Evolutionary conservation across 2,113 vertebrate species (phyloP).

Genomic region (Cyprinodon variegatus): DNA sequence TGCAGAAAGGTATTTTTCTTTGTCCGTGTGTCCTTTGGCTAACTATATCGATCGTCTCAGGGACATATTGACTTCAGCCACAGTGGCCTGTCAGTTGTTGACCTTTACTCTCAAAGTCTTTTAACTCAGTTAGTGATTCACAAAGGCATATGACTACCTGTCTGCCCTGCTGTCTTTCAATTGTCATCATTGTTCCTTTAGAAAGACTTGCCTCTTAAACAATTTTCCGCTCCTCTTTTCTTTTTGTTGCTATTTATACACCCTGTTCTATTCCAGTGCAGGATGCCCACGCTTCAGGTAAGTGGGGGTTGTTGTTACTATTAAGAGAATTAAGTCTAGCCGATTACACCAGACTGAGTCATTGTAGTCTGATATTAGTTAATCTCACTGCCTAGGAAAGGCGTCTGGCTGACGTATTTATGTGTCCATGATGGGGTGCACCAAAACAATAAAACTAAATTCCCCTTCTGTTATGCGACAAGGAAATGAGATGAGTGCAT

Average conservation of each 20-base stretch:
- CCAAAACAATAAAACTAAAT: not conserved
- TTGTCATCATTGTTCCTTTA: not conserved
- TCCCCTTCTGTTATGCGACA: not conserved
- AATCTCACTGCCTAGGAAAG: slow-evolving; percentile 54
- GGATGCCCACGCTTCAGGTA: slow-evolving; percentile 31
- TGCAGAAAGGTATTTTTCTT: not conserved
- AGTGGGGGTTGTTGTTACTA: slow-evolving; percentile 49
- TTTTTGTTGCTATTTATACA: slow-evolving; percentile 40
- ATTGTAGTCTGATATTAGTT: slow-evolving; percentile 58
- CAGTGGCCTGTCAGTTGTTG: slow-evolving; percentile 32
- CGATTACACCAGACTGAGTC: slow-evolving; percentile 60
- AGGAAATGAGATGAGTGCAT: not conserved
- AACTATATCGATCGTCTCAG: slow-evolving; percentile 40
- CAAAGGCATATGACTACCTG: slow-evolving; percentile 9
- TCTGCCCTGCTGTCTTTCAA: slow-evolving; percentile 4
- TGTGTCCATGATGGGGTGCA: slow-evolving; percentile 4
- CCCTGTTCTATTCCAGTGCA: slow-evolving; percentile 25
- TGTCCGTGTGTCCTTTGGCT: slow-evolving; percentile 15
- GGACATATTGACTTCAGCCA: slow-evolving; percentile 39
- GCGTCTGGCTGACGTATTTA: slow-evolving; percentile 40
- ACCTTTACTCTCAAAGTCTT: slow-evolving; percentile 51
- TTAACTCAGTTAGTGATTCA: slow-evolving; percentile 3
- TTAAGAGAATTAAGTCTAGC: slow-evolving; percentile 22
- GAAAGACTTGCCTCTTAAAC: not conserved
- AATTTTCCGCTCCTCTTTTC: slow-evolving; percentile 5